These are phyloP conservation scores for Tipula confusa DNA, from an alignment of 2,888 invertebrate species.

Conservation along the genomic window DNA sequence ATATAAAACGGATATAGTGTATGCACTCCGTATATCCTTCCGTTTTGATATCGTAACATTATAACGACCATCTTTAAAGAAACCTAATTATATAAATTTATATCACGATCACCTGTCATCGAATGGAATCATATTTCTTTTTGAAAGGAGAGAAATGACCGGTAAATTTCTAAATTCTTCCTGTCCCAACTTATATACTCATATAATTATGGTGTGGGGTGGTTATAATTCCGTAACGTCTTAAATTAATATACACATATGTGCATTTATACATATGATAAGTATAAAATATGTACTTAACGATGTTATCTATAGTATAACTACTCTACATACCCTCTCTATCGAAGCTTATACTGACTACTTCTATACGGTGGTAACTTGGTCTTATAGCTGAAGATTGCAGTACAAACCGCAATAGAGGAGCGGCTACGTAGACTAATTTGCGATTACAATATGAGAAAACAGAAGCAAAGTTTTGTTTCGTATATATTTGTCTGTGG, in stretches of 20 bases:
- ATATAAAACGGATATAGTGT: background rate
- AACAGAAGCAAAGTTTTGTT: no score
- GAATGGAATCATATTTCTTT: background rate
- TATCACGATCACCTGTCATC: background rate
- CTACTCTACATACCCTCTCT: no score
- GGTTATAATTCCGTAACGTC: constrained; percentile 12
- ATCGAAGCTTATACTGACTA: no score
- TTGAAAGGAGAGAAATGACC: background rate
- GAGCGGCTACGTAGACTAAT: no score
- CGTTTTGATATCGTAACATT: background rate
- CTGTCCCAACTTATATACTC: background rate
- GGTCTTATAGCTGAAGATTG: no score
- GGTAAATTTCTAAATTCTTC: background rate
- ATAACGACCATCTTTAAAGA: background rate
- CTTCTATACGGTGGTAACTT: no score
- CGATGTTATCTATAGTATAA: no score
- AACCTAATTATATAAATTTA: background rate
- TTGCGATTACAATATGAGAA: no score
- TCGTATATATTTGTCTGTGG: no score
- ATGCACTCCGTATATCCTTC: background rate
- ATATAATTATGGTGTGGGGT: background rate
- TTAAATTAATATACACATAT: background rate
- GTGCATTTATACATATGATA: background rate
- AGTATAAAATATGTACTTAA: no score
- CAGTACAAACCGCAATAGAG: no score